These are phyloP conservation scores for Camelus bactrianus DNA, from an alignment of 2,113 vertebrate genomes.

Conservation along the genomic window DNA sequence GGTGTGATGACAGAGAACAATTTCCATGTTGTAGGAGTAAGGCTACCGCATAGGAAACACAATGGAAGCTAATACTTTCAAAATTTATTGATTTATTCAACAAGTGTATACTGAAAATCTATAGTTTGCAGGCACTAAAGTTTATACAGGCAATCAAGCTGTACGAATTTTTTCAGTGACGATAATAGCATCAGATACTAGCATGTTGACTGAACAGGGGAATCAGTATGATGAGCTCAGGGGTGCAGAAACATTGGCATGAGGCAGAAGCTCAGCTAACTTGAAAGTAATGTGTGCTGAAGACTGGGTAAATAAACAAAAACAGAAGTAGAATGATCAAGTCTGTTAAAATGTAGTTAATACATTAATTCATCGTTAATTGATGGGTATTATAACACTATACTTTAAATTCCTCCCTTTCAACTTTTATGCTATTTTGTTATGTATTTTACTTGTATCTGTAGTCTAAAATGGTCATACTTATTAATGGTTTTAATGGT, in stretches of 20 bases:
- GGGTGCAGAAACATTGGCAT: background rate
- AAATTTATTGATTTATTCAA: background rate
- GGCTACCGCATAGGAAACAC: background rate
- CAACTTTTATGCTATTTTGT: background rate
- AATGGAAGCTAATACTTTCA: background rate
- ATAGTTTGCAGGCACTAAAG: too few relatives aligned
- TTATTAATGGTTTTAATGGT: background rate
- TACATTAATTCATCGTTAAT: background rate
- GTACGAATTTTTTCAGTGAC: background rate
- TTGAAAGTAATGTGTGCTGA: background rate
- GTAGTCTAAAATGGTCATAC: background rate
- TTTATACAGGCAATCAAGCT: background rate
- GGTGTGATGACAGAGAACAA: background rate
- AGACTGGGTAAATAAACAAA: background rate
- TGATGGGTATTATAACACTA: background rate
- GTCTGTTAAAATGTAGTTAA: background rate
- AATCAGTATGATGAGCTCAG: background rate
- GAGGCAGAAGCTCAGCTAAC: background rate
- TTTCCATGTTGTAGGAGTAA: too few relatives aligned
- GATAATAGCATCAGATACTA: background rate
- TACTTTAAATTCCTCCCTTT: background rate
- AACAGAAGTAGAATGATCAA: background rate
- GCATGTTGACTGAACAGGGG: background rate
- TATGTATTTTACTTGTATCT: background rate
- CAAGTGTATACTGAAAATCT: background rate